A percentile compares a stretch with the other conserved stretches of the same genome.
phyloP scores from a whole-genome alignment of 1,140 invertebrate species.

The Caenorhabditis briggsae region DNA sequence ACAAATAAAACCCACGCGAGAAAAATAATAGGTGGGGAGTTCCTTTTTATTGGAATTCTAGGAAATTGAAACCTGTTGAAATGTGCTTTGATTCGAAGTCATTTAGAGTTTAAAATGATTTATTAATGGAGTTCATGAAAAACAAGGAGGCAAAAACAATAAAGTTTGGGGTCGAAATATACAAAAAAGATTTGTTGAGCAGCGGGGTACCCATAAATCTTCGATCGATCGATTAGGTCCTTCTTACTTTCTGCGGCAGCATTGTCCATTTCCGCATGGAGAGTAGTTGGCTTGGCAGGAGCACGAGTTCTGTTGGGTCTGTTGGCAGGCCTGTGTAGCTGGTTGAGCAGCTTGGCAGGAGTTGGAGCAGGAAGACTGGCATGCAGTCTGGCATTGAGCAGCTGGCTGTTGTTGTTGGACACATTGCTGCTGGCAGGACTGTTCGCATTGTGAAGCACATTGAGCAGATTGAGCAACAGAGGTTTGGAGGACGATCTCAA shows the following conservation, averaged over 20 bases:
- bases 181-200: no score
- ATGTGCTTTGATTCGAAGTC: no score
- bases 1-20: no score
- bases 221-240: no score
- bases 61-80: no score
- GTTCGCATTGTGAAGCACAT: conserved; percentile 56
- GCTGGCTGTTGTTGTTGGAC: conserved; percentile 58
- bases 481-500: conserved; percentile 24
- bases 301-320: conserved; percentile 10
- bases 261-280: conserved; percentile 15
- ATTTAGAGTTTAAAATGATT: no score
- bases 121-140: no score
- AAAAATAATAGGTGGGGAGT: no score
- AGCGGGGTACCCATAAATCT: no score
- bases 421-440: conserved; percentile 58
- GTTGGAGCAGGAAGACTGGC: conserved; percentile 21
- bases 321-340: not conserved
- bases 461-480: conserved; percentile 53
- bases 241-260: conserved; percentile 1
- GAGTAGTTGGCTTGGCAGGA: not conserved
- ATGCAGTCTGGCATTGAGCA: conserved; percentile 48
- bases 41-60: no score
- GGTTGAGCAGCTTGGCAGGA: conserved; percentile 11
- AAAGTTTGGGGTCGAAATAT: not conserved
- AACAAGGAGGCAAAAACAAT: not conserved